Base-by-base conservation (phyloP, 2,113 vertebrate genomes). In the Psettodes erumei region DNA sequence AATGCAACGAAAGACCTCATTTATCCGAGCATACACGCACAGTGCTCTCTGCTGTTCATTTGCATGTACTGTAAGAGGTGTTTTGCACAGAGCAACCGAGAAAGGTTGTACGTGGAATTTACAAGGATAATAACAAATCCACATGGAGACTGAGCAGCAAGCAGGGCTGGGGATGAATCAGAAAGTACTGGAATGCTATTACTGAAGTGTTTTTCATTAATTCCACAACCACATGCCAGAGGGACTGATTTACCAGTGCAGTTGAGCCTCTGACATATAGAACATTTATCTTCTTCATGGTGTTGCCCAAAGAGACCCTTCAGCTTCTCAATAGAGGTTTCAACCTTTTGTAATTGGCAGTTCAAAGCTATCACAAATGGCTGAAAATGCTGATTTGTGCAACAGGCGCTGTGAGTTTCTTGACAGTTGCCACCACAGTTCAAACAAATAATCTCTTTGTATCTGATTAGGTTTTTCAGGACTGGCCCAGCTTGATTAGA, bases 31-130 rank as follows among this genome's bases (percentile, higher is more conserved):
- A n/a, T 16, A 75, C 70, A 58, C 43, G 47, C 65, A 75, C 71
- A 82, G 71, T 69, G 75, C 38, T 28, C 85, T 69, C 71, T 84
- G 67, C 66, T 82, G 78, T 75, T 72, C 71, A 76, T 11, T 7
- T 76, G 21, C 38, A 47, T 66, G 82, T 59, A 79, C 63, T 79
- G 67, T 73, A 54, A 38, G 30, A 27, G 9, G 18, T 45, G 50
- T 58, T 51, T 28, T 62, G 38, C 10, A 77, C 10, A 32, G 40
- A 23, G 61, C 33, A 43, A 28, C 23, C 8, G 3, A 33, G 35
- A 40, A n/a, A 16, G 45, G 25, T 64, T 63, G 12, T 63, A 13
- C 40, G 45, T 35, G 74, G 33, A 63, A 70, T 79, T 71, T 71
- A 75, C 70, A 38, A 64, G 50, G 59, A 28, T n/a, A 58, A 35